Evolutionary conservation across 2,113 vertebrate species (phyloP), one percentile per base, ranked within the genome.

Genomic region (Epinephelus cyanopodus): DNA sequence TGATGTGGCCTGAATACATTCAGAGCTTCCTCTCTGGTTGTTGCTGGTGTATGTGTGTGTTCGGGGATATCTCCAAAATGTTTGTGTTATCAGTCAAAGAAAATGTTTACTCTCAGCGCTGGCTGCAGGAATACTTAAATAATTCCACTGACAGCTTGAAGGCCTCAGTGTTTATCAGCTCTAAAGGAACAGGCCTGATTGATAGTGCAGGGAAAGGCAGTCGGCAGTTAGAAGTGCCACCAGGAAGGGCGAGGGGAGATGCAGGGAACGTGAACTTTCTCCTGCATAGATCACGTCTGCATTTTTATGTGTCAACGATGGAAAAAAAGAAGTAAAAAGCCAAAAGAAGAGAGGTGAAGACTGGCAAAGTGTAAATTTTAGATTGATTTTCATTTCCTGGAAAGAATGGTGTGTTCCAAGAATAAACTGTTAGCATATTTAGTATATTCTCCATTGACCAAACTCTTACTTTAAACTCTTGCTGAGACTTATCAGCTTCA

Each of bases 161-260:
- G 84, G 82, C 83, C 70, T 84, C 89, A 25, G 75, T 81, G 87
- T 93, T 92, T 91, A 92, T 95, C 90, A 82, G 91, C 79, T 65
- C 48, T 48, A 66, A 81, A 74, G 82, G 23, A 77, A 57, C 86
- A 78, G 69, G 85, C 63, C 81, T 76, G 79, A 88, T 86, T 87
- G 89, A 92, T 92, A 64, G 60, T 33, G 57, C n/a, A 14, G 54
- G 63, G 73, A 57, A 58, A 82, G 63, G 74, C 76, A 42, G 57
- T 33, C 29, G 60, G 73, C 77, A 64, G 88, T 85, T 84, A 69
- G 66, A 87, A 88, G 72, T 88, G 80, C 81, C 89, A 91, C 90
- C 86, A 65, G 87, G 72, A 89, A 83, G 58, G 65, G 50, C 62
- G 64, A 66, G 64, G 58, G 74, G 47, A 71, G 76, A 89, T 53